Evolutionary conservation across 2,797 vertebrate species (phyloP), one percentile per base, ranked within the genome.

Genomic region (Fistularia commersonii): DNA sequence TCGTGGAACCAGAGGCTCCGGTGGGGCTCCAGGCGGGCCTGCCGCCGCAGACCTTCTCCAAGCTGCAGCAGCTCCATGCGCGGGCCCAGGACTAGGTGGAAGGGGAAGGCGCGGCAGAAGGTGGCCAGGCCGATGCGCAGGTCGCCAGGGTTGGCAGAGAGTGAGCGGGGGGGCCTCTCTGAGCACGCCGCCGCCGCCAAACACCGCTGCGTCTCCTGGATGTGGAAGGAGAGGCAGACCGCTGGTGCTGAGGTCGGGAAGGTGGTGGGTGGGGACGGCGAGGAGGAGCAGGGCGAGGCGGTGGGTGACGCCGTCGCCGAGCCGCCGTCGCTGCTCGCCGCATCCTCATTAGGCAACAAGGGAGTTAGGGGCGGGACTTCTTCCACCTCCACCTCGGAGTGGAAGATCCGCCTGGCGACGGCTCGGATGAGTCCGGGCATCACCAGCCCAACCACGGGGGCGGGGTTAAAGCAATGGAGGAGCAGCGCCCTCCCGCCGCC

Each of bases 101-200:
- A 99, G 0, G 97, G 97, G 65, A 98, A 99, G 48, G 95, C 95
- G 77, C 94, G 88, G 87, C 96, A 98, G 88, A 99, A 99, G 1
- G 95, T 98, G 74, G 79, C 95, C 89, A 97, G 92, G 79, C 93
- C 91, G 32, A 99, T 95, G 71, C 93, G 83, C 74, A 99, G 90
- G 80, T 99, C 95, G 3, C 88, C 82, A 0, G 96, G 94, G 32
- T 90, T 91, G 9, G 86, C 91, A 7, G 96, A 98, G 31, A 94
- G 88, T 55, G 88, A 90, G 0, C 68, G 82, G 1, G 83, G 89
- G 70, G 90, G 83, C 42, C 83, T 77, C 82, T 90, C 91, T 32
- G 76, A 74, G 62, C 78, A 87, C 57, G 81, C 68, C 43, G 90
- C 86, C 44, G 91, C 90, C 53, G 89, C 82, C 44, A 63, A 70